phyloP scores from a whole-genome alignment of 2,888 invertebrate species.

The Tipula unca region DNA sequence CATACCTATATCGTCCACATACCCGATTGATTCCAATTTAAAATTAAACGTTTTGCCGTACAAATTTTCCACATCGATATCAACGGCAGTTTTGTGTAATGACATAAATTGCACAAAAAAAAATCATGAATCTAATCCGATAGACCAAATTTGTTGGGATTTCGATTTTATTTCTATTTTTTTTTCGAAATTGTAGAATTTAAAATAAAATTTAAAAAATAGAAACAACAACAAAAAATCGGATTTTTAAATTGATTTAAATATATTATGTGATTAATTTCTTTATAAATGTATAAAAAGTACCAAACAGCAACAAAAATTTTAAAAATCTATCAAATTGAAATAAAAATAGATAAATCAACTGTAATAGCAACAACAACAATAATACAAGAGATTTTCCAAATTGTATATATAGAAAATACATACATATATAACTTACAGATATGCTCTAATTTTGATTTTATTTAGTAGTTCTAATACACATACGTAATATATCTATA shows the following conservation, averaged over 20 bases:
- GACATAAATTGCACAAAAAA: neutral
- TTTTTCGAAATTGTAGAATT: neutral
- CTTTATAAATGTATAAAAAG: neutral
- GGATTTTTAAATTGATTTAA: neutral
- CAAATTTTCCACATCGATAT: neutral
- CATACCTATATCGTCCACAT: neutral
- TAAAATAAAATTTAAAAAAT: neutral
- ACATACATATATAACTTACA: neutral
- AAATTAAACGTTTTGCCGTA: slow-evolving; percentile 1
- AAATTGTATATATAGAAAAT: neutral
- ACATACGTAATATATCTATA: too few relatives aligned
- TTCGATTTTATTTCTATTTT: neutral
- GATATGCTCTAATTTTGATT: neutral
- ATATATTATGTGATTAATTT: slow-evolving; percentile 14
- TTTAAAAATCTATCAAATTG: neutral
- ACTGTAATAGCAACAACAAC: neutral
- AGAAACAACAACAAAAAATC: neutral
- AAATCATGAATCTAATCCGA: neutral
- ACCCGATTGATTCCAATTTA: neutral
- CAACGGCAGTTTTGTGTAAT: neutral
- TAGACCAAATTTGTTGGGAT: neutral
- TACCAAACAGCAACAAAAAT: neutral
- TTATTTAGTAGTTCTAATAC: neutral
- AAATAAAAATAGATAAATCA: neutral
- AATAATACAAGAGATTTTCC: neutral